Evolutionary conservation across 2,797 vertebrate species (phyloP).

Genomic region (Phalanger gymnotis): DNA sequence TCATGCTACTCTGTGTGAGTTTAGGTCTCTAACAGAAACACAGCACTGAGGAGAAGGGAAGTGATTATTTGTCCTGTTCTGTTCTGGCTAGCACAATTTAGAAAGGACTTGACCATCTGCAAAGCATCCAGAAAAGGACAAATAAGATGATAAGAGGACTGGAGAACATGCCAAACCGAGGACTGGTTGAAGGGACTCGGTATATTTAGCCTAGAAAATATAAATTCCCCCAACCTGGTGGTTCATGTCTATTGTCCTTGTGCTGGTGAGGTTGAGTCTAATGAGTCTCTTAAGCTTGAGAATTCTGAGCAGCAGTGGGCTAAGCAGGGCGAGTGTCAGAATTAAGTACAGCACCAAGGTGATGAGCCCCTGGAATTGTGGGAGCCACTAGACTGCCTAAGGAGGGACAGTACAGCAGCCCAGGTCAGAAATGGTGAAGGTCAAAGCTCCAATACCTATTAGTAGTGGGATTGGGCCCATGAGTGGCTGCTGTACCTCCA

Average conservation of each 20-base stretch:
- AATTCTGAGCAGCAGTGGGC: background rate
- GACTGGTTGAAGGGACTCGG: background rate
- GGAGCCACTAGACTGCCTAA: background rate
- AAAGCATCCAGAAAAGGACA: background rate
- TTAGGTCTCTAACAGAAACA: background rate
- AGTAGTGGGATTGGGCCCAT: background rate
- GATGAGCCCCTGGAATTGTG: background rate
- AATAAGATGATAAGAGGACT: background rate
- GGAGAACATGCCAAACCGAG: background rate
- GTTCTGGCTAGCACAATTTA: background rate
- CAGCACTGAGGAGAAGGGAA: background rate
- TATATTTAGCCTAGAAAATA: background rate
- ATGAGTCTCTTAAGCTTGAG: background rate
- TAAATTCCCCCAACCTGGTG: background rate
- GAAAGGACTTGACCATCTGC: background rate
- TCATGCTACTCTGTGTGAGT: background rate
- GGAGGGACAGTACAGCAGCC: background rate
- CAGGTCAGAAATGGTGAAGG: background rate
- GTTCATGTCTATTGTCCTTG: background rate
- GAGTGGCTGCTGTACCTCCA: background rate
- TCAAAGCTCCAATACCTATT: background rate
- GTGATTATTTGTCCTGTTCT: background rate
- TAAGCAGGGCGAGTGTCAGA: background rate
- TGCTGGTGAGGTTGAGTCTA: background rate
- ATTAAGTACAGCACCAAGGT: background rate